Conservation (phyloP, 2,797 vertebrate genomes). For the Nannoperca australis region DNA sequence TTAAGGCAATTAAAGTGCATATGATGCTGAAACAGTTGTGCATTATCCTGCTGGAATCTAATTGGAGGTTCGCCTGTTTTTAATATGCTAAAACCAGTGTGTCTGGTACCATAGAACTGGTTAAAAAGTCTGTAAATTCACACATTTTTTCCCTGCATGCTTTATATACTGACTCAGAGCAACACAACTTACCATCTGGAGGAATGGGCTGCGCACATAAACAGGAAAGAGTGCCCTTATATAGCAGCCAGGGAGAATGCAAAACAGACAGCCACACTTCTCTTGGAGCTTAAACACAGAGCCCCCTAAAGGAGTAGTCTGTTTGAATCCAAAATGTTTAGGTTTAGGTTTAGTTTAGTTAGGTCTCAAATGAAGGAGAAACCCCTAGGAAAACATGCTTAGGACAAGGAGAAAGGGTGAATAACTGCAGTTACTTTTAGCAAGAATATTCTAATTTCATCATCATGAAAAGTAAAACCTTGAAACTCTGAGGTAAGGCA, state of each 20-base stretch:
- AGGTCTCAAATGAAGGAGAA: constrained; percentile 7
- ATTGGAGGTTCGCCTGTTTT: constrained; percentile 38
- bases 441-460: constrained; percentile 45
- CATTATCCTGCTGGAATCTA: constrained; percentile 48
- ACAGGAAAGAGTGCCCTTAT: constrained; percentile 33
- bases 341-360: too few relatives aligned
- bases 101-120: constrained; percentile 32
- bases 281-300: constrained; percentile 13
- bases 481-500: constrained; percentile 26
- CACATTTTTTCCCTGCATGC: constrained; percentile 35
- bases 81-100: constrained; percentile 34
- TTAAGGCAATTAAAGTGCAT: constrained; percentile 40
- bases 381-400: neutral
- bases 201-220: constrained; percentile 30
- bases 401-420: constrained; percentile 29
- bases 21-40: constrained; percentile 42
- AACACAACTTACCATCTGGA: constrained; percentile 47
- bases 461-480: constrained; percentile 49
- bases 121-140: constrained; percentile 55
- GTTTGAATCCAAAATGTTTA: constrained; percentile 26
- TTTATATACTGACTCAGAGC: constrained; percentile 48
- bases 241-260: constrained; percentile 14
- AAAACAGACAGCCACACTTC: constrained; percentile 9
- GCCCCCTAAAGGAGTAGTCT: constrained; percentile 2
- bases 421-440: constrained; percentile 17